Evolutionary conservation across 2,113 vertebrate genomes (phyloP).

Genomic region (Psephotus haematonotus): DNA sequence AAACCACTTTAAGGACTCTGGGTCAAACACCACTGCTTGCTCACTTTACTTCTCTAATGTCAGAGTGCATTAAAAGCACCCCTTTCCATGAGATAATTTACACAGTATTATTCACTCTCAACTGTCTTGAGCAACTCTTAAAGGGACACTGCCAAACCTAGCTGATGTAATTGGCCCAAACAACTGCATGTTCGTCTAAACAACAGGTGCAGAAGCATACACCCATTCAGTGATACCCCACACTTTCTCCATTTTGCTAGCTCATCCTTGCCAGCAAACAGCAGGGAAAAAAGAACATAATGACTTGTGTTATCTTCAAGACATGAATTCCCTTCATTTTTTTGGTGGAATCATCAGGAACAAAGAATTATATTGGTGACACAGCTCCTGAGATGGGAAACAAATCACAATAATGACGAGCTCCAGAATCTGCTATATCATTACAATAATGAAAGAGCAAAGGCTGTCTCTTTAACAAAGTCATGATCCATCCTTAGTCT

Average conservation of each 20-base stretch:
- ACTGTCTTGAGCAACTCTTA: slow-evolving; percentile 25
- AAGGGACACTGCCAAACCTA: neutral
- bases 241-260: neutral
- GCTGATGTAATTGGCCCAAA: neutral
- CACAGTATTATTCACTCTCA: slow-evolving; percentile 13
- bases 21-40: slow-evolving; percentile 3
- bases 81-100: slow-evolving; percentile 30
- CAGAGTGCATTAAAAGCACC: neutral
- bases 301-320: neutral
- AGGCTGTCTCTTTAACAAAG: neutral
- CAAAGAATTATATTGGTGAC: neutral
- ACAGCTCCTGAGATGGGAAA: neutral
- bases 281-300: neutral
- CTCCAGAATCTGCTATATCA: neutral
- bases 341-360: neutral
- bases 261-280: neutral
- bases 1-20: neutral
- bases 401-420: neutral
- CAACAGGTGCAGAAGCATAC: neutral
- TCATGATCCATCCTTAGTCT: neutral
- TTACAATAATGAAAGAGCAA: neutral
- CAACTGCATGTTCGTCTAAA: neutral
- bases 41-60: slow-evolving; percentile 20
- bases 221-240: neutral
- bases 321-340: neutral